phyloP scores from a whole-genome alignment of 2,888 invertebrate genomes.

The Drosophila tanythrix region DNA sequence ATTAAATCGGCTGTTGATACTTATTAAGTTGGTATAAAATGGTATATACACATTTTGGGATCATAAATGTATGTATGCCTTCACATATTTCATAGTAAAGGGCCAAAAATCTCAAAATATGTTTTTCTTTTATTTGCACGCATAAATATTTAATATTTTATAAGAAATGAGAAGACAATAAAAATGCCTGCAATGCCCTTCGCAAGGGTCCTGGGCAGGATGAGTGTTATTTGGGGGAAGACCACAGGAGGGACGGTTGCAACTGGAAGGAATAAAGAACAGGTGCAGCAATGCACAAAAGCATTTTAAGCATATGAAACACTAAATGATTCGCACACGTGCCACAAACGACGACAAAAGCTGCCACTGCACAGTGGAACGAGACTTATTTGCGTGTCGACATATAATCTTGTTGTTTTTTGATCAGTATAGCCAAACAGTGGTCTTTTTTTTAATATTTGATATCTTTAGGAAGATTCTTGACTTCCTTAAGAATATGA shows the following conservation, averaged over 20 bases:
- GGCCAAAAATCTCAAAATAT: not conserved
- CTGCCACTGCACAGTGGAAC: constrained; percentile 25
- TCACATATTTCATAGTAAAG: not conserved
- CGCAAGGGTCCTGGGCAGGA: not conserved
- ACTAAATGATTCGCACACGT: constrained; percentile 56
- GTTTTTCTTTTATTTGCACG: not conserved
- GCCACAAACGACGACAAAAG: constrained; percentile 23
- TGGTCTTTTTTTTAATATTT: not conserved
- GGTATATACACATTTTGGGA: not conserved
- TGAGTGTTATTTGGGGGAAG: not conserved
- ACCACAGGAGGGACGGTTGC: not conserved
- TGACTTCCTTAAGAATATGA: not conserved
- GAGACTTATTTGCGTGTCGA: not conserved
- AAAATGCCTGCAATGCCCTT: not conserved
- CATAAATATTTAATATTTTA: not conserved
- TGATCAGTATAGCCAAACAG: not conserved
- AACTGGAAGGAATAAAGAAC: constrained; percentile 2
- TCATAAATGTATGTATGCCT: not conserved
- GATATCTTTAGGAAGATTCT: not conserved
- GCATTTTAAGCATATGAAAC: constrained; percentile 54
- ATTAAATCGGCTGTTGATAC: not conserved
- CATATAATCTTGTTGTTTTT: not conserved
- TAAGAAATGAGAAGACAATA: constrained; percentile 8
- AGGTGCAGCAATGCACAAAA: constrained; percentile 46
- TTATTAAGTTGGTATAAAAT: not conserved